Base-by-base conservation (phyloP, 2,888 invertebrate genomes). In the Chymomyza caudatula region DNA sequence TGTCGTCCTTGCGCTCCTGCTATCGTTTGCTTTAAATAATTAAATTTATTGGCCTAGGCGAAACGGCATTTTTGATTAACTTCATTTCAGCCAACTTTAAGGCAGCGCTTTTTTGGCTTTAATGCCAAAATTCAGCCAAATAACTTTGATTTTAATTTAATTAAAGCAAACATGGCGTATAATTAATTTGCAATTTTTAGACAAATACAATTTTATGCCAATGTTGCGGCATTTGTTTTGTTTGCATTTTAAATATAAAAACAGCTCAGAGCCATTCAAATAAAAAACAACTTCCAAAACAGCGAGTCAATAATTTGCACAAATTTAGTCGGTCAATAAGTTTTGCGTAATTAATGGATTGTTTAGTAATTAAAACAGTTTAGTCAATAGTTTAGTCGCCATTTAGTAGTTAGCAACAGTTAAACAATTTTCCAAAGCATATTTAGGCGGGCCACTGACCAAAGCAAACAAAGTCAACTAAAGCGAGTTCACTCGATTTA, bases 151-250 rank as follows among this genome's bases (percentile, higher is more conserved):
- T 57, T 47, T 44, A 52, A 44, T 59, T 64, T 69, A 80, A 80
- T 85, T 84, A 66, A 62, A 73, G 76, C 68, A 85, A 85, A 85
- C 65, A 80, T 56, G 54, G 22, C 42, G 59, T 69, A 73, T 67
- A 75, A 85, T 85, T 83, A 83, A 80, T 83, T 80, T 63, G 73
- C 81, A 72, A 69, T 83, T 79, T 54, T 25, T 25, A 25, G 25
- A 25, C 25, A 25, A 25, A 25, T 25, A 25, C 4, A 4, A 25
- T 25, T 25, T 5, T 25, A 5, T 25, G 25, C 25, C 25, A 25
- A 6, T 25, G 6, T 6, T 25, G 4, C 6, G 63, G 61, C 4
- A 37, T 37, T 13, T 37, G 29, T 37, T 37, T 11, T 37, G 29
- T 37, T 37, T 37, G 59, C 25, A 57, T 47, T 71, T 65, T 53